Percentiles rank a stretch among this genome's conserved stretches.
Evolutionary conservation across 2,797 vertebrate genomes (phyloP).

Genomic region (Monodelphis domestica): DNA sequence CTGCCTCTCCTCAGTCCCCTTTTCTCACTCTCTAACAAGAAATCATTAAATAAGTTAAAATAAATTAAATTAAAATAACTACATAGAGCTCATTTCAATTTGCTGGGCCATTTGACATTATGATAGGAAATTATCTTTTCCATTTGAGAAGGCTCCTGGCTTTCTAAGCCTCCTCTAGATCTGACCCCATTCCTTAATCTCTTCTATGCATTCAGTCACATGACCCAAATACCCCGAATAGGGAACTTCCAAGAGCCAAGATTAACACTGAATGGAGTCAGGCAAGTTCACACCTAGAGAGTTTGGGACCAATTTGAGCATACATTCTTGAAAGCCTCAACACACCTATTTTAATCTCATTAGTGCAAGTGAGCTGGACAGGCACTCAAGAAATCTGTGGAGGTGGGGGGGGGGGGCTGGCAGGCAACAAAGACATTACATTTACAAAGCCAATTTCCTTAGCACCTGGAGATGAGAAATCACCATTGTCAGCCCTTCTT

Average conservation of each 20-base stretch:
- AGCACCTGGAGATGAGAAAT: constrained; percentile 78
- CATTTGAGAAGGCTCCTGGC: neutral
- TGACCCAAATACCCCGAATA: constrained; percentile 54
- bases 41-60: neutral
- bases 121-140: constrained; percentile 9
- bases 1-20: neutral
- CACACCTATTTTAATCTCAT: constrained; percentile 75
- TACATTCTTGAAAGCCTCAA: constrained; percentile 55
- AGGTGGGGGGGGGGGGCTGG: neutral
- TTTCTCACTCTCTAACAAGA: constrained; percentile 3
- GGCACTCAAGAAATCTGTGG: constrained; percentile 25
- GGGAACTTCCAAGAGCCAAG: constrained; percentile 58
- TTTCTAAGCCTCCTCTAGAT: neutral
- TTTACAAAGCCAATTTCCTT: constrained; percentile 75
- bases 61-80: neutral
- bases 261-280: constrained; percentile 43
- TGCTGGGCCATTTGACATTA: neutral
- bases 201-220: constrained; percentile 17
- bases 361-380: constrained; percentile 69
- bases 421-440: neutral
- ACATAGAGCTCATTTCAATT: neutral
- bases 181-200: neutral
- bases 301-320: constrained; percentile 57
- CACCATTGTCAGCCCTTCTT: constrained; percentile 64
- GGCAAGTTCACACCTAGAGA: constrained; percentile 60